These are phyloP conservation scores for Caenorhabditis sp. DNA, from an alignment of 2,888 invertebrate genomes.

Conservation along the genomic window DNA sequence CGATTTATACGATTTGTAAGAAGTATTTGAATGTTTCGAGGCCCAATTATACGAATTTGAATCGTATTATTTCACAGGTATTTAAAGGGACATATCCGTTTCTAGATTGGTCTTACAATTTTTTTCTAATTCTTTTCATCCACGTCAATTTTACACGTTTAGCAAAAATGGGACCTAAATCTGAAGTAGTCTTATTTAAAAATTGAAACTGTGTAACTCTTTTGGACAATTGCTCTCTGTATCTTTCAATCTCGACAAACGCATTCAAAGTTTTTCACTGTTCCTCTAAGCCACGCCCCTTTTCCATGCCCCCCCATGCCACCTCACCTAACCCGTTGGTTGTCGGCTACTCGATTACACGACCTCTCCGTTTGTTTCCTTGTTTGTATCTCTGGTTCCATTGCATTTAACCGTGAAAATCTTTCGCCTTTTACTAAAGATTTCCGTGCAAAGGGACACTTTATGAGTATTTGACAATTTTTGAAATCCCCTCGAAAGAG, in stretches of 20 bases:
- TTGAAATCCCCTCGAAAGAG: conserved; percentile 10
- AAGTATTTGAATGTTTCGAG: conserved; percentile 74
- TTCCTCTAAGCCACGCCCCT: too few species aligned
- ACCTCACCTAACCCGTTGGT: not conserved
- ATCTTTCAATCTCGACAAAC: too few species aligned
- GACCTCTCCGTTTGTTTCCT: not conserved
- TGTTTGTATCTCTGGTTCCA: conserved; percentile 10
- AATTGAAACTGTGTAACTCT: too few species aligned
- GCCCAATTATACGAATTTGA: conserved; percentile 76
- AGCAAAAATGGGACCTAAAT: too few species aligned
- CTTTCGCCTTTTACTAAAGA: conserved; percentile 70
- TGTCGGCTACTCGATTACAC: not conserved
- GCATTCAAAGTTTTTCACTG: too few species aligned
- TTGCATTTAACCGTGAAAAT: conserved; percentile 63
- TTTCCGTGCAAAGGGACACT: conserved; percentile 57
- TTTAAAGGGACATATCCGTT: too few species aligned
- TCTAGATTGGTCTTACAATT: too few species aligned
- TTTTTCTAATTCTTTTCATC: too few species aligned
- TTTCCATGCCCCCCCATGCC: too few species aligned
- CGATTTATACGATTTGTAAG: conserved; percentile 88
- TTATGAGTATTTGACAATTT: not conserved
- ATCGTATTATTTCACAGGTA: conserved; percentile 2
- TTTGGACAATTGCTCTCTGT: too few species aligned
- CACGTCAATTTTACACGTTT: too few species aligned
- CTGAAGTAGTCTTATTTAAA: too few species aligned